These are phyloP conservation scores for Cylloceria caligata DNA, from an alignment of 2,888 invertebrate species.

Conservation along the genomic window DNA sequence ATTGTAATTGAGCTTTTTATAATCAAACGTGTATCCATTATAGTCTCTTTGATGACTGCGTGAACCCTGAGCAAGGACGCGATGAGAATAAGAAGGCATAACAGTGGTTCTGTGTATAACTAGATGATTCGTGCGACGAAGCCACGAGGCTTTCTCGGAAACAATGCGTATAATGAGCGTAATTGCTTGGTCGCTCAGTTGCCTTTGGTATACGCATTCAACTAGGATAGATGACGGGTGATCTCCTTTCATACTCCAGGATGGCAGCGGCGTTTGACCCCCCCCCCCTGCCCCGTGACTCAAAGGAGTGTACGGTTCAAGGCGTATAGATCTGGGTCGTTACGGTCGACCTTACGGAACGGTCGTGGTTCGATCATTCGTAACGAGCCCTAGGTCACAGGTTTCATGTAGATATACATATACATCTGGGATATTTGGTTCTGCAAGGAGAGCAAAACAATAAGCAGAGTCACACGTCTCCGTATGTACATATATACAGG, in stretches of 20 bases:
- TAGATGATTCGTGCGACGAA: conserved; percentile 27
- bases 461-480: background rate
- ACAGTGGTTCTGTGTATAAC: conserved; percentile 7
- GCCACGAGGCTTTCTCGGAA: conserved; percentile 48
- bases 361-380: conserved; percentile 71
- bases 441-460: background rate
- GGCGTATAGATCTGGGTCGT: conserved; percentile 73
- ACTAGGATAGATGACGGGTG: conserved; percentile 39
- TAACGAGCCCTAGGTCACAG: conserved; percentile 72
- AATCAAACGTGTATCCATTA: background rate
- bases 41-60: too few relatives aligned
- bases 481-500: background rate
- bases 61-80: background rate
- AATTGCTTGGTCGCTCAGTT: conserved; percentile 48
- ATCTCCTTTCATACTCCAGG: conserved; percentile 35
- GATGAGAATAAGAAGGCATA: background rate
- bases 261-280: conserved; percentile 61
- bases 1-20: background rate
- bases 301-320: conserved; percentile 67
- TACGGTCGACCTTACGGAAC: conserved; percentile 77
- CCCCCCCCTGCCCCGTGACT: conserved; percentile 48
- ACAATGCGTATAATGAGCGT: conserved; percentile 61
- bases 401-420: background rate
- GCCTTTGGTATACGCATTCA: conserved; percentile 20
- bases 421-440: background rate